These are phyloP conservation scores for Geococcyx californianus DNA, from an alignment of 2,113 vertebrate genomes.

Conservation along the genomic window DNA sequence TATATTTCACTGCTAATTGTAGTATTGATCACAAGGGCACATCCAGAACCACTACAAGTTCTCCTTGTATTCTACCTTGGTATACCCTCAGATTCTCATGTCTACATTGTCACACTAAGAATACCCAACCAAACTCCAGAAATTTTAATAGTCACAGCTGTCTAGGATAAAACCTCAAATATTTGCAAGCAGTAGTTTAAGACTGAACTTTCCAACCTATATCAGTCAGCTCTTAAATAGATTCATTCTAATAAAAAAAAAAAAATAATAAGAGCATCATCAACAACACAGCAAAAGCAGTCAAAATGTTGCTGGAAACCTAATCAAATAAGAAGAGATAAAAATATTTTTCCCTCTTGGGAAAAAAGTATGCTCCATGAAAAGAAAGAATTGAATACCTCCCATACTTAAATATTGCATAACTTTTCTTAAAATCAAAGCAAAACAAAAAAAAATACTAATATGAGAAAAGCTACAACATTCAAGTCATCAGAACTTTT, in stretches of 20 bases:
- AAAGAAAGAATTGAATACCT: background rate
- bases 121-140: background rate
- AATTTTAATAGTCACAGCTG: background rate
- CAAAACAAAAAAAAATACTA: background rate
- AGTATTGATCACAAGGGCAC: background rate
- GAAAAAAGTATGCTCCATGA: background rate
- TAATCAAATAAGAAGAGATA: background rate
- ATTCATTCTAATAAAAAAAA: background rate
- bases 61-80: background rate
- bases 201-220: background rate
- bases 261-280: fast-evolving
- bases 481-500: background rate
- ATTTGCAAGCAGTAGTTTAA: background rate
- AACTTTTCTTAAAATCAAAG: background rate
- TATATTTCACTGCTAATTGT: background rate
- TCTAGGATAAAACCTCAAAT: background rate
- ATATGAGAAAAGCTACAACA: background rate
- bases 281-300: background rate
- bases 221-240: background rate
- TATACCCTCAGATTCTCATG: background rate
- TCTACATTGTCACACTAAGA: background rate
- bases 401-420: background rate
- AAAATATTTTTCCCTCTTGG: background rate
- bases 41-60: background rate
- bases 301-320: background rate